phyloP scores from a whole-genome alignment of 1,140 invertebrate species.

The Yoshiicerus persimilis region DNA sequence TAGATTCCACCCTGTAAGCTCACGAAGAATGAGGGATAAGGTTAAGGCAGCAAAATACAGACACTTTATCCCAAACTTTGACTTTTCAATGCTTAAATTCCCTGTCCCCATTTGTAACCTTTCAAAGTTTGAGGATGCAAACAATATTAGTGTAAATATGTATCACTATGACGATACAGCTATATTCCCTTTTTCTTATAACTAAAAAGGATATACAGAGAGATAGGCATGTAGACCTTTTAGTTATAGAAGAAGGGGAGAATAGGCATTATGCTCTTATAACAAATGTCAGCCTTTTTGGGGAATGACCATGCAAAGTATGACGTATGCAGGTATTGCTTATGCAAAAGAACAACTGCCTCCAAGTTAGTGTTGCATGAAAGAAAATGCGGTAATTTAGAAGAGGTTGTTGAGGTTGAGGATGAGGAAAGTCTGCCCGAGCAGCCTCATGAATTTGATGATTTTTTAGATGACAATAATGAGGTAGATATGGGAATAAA shows the following conservation, averaged over 20 bases:
- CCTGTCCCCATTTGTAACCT: neutral
- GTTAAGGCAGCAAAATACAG: neutral
- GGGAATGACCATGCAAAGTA: neutral
- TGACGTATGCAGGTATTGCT: neutral
- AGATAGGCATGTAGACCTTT: neutral
- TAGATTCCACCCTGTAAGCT: neutral
- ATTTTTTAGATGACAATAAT: too few species aligned
- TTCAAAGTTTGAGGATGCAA: neutral
- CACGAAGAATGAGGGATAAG: neutral
- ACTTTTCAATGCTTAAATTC: neutral
- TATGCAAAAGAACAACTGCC: neutral
- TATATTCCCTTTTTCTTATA: neutral
- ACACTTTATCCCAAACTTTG: neutral
- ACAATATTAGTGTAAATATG: neutral
- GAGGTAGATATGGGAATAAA: neutral
- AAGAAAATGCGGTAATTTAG: neutral
- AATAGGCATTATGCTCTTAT: neutral
- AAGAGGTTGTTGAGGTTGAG: too few species aligned
- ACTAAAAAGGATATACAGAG: neutral
- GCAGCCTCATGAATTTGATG: too few species aligned
- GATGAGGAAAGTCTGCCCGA: too few species aligned
- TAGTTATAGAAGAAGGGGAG: neutral
- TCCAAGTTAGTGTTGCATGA: neutral
- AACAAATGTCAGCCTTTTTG: neutral
- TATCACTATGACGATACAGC: neutral